phyloP scores from a whole-genome alignment of 2,797 vertebrate genomes.

The Coregonus ussuriensis region DNA sequence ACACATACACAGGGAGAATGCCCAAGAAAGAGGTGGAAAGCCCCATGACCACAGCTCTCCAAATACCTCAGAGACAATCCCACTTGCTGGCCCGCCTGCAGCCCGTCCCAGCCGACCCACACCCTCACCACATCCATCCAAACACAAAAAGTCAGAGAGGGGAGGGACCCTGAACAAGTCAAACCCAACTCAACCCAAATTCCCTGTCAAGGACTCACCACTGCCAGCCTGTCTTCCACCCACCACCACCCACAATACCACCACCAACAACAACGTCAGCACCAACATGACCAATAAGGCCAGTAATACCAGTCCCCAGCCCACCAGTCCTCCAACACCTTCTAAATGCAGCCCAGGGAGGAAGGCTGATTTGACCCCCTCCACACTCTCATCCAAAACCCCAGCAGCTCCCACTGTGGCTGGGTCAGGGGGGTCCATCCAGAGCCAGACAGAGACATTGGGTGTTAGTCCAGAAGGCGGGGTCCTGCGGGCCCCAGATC shows the following conservation, averaged over 20 bases:
- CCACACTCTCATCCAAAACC: slow-evolving; percentile 53
- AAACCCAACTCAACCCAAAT: slow-evolving; percentile 25
- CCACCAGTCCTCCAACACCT: background rate
- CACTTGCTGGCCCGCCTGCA: slow-evolving; percentile 1
- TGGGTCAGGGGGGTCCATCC: slow-evolving; percentile 17
- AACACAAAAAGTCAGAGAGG: slow-evolving; percentile 56
- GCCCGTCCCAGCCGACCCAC: slow-evolving; percentile 32
- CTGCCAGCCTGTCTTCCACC: background rate
- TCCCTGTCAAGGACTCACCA: slow-evolving; percentile 13
- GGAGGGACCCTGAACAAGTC: slow-evolving; percentile 23
- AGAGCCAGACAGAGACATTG: slow-evolving; percentile 30
- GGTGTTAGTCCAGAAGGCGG: slow-evolving; percentile 55
- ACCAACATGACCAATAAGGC: slow-evolving; percentile 29
- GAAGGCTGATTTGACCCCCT: slow-evolving; percentile 32
- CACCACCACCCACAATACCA: background rate
- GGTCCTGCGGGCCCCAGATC: slow-evolving; percentile 72
- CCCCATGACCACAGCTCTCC: slow-evolving; percentile 27
- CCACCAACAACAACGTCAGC: slow-evolving; percentile 8
- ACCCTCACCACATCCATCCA: slow-evolving; percentile 52
- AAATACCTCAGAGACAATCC: slow-evolving; percentile 50
- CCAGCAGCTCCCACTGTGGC: slow-evolving; percentile 47
- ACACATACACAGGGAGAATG: slow-evolving; percentile 60
- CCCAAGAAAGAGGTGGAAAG: slow-evolving; percentile 36
- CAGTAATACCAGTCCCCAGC: slow-evolving; percentile 18
- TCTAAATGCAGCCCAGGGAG: slow-evolving; percentile 26